Evolutionary conservation across 2,888 invertebrate genomes (phyloP).

Genomic region (Trilocha varians): DNA sequence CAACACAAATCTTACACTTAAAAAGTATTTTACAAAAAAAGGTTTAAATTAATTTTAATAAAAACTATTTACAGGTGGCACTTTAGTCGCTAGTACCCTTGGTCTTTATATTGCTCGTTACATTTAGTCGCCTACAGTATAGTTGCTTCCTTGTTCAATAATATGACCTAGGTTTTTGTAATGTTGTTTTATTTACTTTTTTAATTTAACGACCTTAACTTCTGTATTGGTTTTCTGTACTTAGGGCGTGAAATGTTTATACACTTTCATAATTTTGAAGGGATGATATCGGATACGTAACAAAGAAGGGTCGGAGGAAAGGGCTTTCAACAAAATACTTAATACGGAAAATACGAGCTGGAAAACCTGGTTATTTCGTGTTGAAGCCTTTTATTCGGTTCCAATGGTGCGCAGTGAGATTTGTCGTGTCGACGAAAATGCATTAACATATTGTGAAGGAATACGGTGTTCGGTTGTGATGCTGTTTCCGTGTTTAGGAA

Average conservation of each 20-base stretch:
- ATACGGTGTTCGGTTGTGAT: conserved; percentile 8
- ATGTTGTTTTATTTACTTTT: no score
- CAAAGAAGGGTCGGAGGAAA: conserved; percentile 48
- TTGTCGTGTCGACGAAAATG: conserved; percentile 24
- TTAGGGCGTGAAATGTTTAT: conserved; percentile 70
- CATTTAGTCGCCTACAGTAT: no score
- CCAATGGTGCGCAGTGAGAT: conserved; percentile 29
- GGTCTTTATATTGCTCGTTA: no score
- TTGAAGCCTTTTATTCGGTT: conserved; percentile 34
- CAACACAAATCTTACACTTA: no score
- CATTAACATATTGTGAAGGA: conserved; percentile 28
- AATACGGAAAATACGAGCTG: conserved; percentile 60
- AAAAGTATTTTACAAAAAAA: no score
- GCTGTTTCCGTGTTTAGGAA: conserved; percentile 2
- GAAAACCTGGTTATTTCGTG: conserved; percentile 52
- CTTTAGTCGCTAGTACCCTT: no score
- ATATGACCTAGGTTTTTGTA: no score
- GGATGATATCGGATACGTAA: conserved; percentile 60
- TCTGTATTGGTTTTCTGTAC: no score
- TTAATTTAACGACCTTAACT: no score
- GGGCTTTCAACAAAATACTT: conserved; percentile 66
- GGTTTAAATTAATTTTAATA: no score
- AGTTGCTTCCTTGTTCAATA: no score
- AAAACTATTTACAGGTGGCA: no score
- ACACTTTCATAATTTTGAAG: conserved; percentile 71